Evolutionary conservation across 2,113 vertebrate genomes (phyloP).

Genomic region (Xenopus tropicalis): DNA sequence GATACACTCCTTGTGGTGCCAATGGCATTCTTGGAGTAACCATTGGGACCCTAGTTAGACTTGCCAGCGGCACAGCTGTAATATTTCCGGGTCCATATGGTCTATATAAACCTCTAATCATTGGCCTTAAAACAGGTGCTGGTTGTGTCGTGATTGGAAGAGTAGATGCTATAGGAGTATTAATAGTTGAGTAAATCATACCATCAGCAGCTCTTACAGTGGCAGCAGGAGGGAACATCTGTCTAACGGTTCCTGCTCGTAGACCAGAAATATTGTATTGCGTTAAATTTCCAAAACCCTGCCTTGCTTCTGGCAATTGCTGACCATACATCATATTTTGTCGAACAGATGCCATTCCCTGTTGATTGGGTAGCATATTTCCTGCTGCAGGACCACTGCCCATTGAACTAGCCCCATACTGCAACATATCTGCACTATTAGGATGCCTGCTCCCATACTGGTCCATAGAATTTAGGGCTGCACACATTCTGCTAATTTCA

Average conservation of each 20-base stretch:
- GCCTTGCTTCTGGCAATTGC: constrained; percentile 72
- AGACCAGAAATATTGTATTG: constrained; percentile 68
- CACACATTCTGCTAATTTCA: constrained; percentile 96
- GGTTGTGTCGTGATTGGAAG: constrained; percentile 98
- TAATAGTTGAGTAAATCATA: constrained; percentile 98
- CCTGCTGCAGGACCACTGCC: constrained; percentile 60
- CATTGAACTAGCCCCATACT: constrained; percentile 71
- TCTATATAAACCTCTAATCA: constrained; percentile 83
- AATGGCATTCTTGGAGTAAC: constrained; percentile 80
- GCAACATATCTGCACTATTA: constrained; percentile 73
- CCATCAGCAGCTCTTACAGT: constrained; percentile 88
- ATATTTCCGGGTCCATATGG: constrained; percentile 75
- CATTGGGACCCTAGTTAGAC: constrained; percentile 82
- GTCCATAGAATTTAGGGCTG: constrained; percentile 93
- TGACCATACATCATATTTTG: constrained; percentile 79
- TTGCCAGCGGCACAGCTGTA: constrained; percentile 84
- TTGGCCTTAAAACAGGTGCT: constrained; percentile 77
- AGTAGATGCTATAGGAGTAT: constrained; percentile 93
- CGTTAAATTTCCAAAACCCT: constrained; percentile 72
- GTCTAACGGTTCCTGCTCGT: constrained; percentile 77
- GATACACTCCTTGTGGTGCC: constrained; percentile 74
- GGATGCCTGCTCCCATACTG: constrained; percentile 81
- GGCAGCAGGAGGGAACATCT: constrained; percentile 80
- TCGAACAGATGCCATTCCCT: constrained; percentile 76
- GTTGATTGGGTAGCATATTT: constrained; percentile 62